A percentile compares a stretch with the other conserved stretches of the same genome.
Conservation (phyloP, 2,113 vertebrate genomes). For the Python bivittatus region DNA sequence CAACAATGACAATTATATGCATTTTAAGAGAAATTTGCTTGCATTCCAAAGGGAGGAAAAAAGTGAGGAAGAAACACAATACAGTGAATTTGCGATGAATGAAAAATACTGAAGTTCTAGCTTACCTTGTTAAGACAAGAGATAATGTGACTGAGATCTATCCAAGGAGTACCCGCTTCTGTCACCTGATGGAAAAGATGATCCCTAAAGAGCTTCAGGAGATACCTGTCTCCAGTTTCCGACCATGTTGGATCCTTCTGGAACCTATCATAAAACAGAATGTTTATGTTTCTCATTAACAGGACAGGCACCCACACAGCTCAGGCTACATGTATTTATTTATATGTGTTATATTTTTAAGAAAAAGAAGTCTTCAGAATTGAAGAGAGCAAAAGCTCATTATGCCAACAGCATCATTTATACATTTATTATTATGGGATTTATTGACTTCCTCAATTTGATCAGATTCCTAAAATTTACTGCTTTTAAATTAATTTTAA, state of each 20-base stretch:
- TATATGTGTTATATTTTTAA: neutral
- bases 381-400: neutral
- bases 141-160: constrained; percentile 99
- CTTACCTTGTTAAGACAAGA: constrained; percentile 99
- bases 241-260: constrained; percentile 99
- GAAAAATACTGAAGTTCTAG: constrained; percentile 51
- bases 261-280: constrained; percentile 80
- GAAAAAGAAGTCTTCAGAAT: neutral
- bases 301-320: neutral
- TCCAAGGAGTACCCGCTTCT: constrained; percentile 96
- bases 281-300: constrained; percentile 50
- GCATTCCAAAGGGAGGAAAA: constrained; percentile 10
- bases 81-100: neutral
- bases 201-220: constrained; percentile 98
- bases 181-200: constrained; percentile 99
- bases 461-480: neutral
- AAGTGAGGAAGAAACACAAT: constrained; percentile 21
- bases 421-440: neutral
- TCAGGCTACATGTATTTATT: constrained; percentile 7
- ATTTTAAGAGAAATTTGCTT: constrained; percentile 34
- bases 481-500: neutral
- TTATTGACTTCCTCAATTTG: neutral
- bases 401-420: neutral
- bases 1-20: neutral
- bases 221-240: constrained; percentile 97